These are phyloP conservation scores for Tyto alba DNA, from an alignment of 2,113 vertebrate species.

Conservation along the genomic window DNA sequence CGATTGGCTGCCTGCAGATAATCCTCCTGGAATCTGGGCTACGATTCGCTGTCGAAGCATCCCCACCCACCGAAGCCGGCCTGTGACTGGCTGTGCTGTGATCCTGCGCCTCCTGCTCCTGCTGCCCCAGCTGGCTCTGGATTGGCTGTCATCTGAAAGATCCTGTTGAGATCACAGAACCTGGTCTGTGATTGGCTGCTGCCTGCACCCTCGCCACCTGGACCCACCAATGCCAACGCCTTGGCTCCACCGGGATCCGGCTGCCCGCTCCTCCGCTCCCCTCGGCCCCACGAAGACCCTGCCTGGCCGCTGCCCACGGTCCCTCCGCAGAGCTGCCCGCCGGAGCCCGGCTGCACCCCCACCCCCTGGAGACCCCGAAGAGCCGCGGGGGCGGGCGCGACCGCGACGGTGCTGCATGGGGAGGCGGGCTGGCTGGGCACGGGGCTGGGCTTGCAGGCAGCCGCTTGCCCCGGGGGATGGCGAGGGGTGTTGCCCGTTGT, in stretches of 20 bases:
- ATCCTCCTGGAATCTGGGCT: conserved; percentile 1
- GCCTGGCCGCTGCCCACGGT: neutral
- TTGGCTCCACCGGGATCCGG: neutral
- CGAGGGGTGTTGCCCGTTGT: conserved; percentile 47
- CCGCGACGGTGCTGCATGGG: conserved; percentile 22
- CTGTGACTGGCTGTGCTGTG: neutral
- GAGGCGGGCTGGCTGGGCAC: conserved; percentile 55
- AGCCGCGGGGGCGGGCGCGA: neutral
- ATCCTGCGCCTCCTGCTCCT: neutral
- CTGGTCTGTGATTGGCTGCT: neutral
- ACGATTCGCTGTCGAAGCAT: neutral
- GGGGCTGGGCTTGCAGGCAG: conserved; percentile 29
- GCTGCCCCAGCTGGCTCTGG: neutral
- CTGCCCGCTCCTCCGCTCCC: neutral
- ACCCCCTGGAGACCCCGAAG: neutral
- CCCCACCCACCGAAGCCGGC: neutral
- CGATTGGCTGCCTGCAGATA: neutral
- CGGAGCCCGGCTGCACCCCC: no score
- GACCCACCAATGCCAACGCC: neutral
- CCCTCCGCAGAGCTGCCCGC: neutral
- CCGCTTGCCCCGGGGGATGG: conserved; percentile 39
- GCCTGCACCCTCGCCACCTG: neutral
- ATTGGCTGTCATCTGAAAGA: neutral
- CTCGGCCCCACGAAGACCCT: neutral
- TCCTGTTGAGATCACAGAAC: conserved; percentile 12